Base-by-base conservation (phyloP, 2,888 invertebrate species). In the Eilema griseolum region DNA sequence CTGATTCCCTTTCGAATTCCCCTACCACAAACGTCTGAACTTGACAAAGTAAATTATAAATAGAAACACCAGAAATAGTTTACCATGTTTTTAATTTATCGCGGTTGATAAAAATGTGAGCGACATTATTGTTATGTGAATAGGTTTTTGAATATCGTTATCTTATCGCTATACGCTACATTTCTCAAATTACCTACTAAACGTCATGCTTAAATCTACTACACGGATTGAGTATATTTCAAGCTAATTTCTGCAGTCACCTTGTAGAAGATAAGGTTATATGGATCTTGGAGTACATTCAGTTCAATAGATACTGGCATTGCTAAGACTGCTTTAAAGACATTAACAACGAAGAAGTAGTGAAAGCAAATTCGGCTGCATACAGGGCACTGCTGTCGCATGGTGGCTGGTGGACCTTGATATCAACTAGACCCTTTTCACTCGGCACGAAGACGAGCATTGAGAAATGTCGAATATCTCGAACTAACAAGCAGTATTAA, bases 131-230 rank as follows among this genome's bases (percentile, higher is more conserved):
- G 61, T 80, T 74, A 80, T 73, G 41, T 46, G 20, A 66, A 11
- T 66, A 16, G 24, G 72, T 70, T 81, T 83, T 79, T 81, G 82
- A 74, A 77, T 77, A 82, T 74, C 69, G 67, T 33, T 61, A 8
- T 60, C 63, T 78, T 77, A 81, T 81, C 80, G 74, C 76, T 75
- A 67, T 75, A 70, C 69, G 64, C 71, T 80, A 80, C 80, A 81
- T 74, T 74, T 80, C 56, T 67, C 12, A 56, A 69, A 63, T 69
- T 26, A 23, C 28, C 26, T 23, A 16, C 20, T n/a, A 52, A 20
- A 46, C 41, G 16, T 12, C 37, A 31, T 23, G 23, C 31, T 65
- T n/a, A 65, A 65, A 56, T 65, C 31, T 52, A 59, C 23, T 52
- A 59, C 59, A 59, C 28, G 16, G 16, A 59, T 26, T 14, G 23